Percentiles rank a stretch among this genome's conserved stretches.
Conservation (phyloP, 2,888 invertebrate species). For the Caenorhabditis sulstoni region DNA sequence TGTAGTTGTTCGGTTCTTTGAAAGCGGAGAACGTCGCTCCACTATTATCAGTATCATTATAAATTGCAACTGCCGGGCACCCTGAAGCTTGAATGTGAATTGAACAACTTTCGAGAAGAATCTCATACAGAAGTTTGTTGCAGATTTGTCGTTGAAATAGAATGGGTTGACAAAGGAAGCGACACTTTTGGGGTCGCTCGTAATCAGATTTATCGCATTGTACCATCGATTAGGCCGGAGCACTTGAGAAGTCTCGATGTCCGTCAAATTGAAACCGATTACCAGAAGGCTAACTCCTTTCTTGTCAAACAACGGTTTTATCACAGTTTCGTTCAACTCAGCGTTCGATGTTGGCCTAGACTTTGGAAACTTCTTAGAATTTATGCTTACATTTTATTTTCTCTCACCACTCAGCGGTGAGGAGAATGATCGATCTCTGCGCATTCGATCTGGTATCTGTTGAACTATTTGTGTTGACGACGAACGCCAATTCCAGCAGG, state of each 20-base stretch:
- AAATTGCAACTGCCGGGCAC: slow-evolving; percentile 14
- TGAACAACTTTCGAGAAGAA: not conserved
- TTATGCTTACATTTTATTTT: not conserved
- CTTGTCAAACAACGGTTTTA: not conserved
- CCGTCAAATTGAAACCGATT: slow-evolving; percentile 21
- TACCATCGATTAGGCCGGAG: slow-evolving; percentile 18
- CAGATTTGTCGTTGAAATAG: slow-evolving; percentile 24
- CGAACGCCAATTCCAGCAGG: slow-evolving; percentile 14
- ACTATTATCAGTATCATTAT: not conserved
- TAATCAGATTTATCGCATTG: slow-evolving; percentile 3
- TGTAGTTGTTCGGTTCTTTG: slow-evolving; percentile 24
- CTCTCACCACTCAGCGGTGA: slow-evolving; percentile 36
- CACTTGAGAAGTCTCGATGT: not conserved
- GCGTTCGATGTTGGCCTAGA: slow-evolving; percentile 28
- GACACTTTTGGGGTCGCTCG: not conserved
- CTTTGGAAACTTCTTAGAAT: not conserved
- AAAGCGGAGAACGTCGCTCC: not conserved
- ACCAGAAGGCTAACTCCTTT: slow-evolving; percentile 20
- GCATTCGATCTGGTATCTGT: slow-evolving; percentile 29
- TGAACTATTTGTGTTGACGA: slow-evolving; percentile 5
- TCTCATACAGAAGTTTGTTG: slow-evolving; percentile 10
- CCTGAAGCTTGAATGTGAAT: not conserved
- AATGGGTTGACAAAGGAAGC: slow-evolving; percentile 29
- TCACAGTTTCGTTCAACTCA: not conserved
- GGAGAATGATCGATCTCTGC: slow-evolving; percentile 24